A percentile compares a stretch with the other conserved stretches of the same genome.
phyloP scores from a whole-genome alignment of 2,113 vertebrate genomes.

The Vulpes ferrilata region DNA sequence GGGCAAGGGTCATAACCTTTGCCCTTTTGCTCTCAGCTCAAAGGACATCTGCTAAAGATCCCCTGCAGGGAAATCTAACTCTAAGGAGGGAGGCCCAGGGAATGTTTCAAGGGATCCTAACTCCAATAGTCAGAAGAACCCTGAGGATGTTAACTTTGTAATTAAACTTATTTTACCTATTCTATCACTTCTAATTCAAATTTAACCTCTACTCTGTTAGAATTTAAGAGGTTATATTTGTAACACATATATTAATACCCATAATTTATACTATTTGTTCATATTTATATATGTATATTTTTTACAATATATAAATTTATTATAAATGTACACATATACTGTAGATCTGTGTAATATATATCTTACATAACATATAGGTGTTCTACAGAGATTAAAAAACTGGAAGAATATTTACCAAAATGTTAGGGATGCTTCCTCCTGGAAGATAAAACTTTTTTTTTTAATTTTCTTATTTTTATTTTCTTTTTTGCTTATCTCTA shows the following conservation, averaged over 20 bases:
- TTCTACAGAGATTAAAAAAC: background rate
- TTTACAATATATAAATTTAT: background rate
- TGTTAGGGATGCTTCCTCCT: background rate
- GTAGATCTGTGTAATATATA: background rate
- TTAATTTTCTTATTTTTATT: background rate
- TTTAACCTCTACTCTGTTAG: background rate
- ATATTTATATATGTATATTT: background rate
- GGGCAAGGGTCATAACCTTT: constrained; percentile 70
- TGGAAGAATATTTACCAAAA: background rate
- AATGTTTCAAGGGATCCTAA: constrained; percentile 34
- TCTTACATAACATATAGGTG: background rate
- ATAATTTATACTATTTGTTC: background rate
- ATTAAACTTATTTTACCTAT: background rate
- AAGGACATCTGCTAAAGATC: constrained; percentile 79
- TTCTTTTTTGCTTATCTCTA: constrained; percentile 6
- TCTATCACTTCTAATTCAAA: background rate
- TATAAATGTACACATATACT: background rate
- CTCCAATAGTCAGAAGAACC: background rate
- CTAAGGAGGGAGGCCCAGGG: constrained; percentile 34
- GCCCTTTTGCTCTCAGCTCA: constrained; percentile 68
- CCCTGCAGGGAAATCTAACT: constrained; percentile 73
- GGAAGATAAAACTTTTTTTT: background rate
- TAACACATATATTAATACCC: background rate
- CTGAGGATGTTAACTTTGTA: background rate
- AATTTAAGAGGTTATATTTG: constrained; percentile 1